phyloP scores from a whole-genome alignment of 2,113 vertebrate species.

The Protomyctophum bolini region DNA sequence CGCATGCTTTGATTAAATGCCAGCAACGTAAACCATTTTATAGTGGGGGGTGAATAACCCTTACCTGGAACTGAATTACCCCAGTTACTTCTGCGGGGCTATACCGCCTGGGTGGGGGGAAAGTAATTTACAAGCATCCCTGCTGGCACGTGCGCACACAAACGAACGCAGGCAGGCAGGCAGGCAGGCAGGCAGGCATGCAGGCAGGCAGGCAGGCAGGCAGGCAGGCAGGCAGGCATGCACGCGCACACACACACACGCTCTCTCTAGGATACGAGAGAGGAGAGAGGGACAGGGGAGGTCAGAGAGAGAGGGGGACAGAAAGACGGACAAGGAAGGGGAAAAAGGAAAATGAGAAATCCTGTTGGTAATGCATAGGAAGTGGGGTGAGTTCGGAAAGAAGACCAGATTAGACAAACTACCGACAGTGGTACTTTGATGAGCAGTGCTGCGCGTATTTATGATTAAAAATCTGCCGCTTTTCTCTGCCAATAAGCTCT shows the following conservation, averaged over 20 bases:
- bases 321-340: background rate
- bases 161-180: background rate
- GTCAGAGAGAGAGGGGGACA: background rate
- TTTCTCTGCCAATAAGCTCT: constrained; percentile 73
- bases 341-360: constrained; percentile 36
- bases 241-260: constrained; percentile 1
- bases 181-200: background rate
- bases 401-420: constrained; percentile 67
- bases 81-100: constrained; percentile 16
- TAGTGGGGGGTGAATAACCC: constrained; percentile 7
- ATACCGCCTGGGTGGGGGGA: constrained; percentile 11
- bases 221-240: background rate
- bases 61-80: constrained; percentile 31
- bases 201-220: background rate
- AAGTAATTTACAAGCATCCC: constrained; percentile 21
- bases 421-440: constrained; percentile 75
- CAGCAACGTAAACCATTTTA: constrained; percentile 20
- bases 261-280: background rate
- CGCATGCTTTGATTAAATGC: constrained; percentile 34
- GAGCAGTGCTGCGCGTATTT: constrained; percentile 68
- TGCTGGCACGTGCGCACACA: constrained; percentile 15
- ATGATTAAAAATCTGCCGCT: constrained; percentile 75
- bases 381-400: constrained; percentile 59
- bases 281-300: background rate
- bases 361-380: constrained; percentile 46